Evolutionary conservation across 2,797 vertebrate genomes (phyloP).

Genomic region (Sebastes melanostomus): DNA sequence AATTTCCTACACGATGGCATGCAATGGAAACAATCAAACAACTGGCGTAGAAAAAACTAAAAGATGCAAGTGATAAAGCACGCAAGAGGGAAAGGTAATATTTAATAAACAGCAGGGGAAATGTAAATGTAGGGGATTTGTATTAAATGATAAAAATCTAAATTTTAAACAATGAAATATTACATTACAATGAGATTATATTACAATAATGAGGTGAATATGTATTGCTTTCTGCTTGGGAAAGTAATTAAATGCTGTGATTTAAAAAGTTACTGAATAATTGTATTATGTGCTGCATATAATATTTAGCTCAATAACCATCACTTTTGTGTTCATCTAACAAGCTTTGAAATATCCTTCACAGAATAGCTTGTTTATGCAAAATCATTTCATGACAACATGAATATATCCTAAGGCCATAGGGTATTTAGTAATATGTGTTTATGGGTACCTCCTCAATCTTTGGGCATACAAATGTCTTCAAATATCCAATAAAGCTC

Average conservation of each 20-base stretch:
- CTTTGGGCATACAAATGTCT: neutral
- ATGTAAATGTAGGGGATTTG: slow-evolving; percentile 11
- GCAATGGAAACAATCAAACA: slow-evolving; percentile 25
- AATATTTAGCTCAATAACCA: neutral
- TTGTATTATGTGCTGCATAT: neutral
- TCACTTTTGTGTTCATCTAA: neutral
- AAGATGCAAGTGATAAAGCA: slow-evolving; percentile 9
- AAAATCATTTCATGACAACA: neutral
- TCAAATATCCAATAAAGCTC: neutral
- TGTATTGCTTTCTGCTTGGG: neutral
- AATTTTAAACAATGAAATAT: neutral
- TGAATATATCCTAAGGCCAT: neutral
- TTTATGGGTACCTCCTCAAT: neutral
- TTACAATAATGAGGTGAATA: neutral
- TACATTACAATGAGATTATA: too few relatives aligned
- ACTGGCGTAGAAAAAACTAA: neutral
- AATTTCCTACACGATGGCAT: slow-evolving; percentile 34
- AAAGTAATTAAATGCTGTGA: neutral
- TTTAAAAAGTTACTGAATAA: neutral
- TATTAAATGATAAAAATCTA: slow-evolving; percentile 11
- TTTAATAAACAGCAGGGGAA: slow-evolving; percentile 1
- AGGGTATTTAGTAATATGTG: neutral
- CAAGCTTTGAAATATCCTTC: neutral
- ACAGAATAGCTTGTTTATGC: neutral
- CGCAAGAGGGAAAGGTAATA: neutral